Evolutionary conservation across 2,888 invertebrate species (phyloP).

Genomic region (Stramonita haemastoma): DNA sequence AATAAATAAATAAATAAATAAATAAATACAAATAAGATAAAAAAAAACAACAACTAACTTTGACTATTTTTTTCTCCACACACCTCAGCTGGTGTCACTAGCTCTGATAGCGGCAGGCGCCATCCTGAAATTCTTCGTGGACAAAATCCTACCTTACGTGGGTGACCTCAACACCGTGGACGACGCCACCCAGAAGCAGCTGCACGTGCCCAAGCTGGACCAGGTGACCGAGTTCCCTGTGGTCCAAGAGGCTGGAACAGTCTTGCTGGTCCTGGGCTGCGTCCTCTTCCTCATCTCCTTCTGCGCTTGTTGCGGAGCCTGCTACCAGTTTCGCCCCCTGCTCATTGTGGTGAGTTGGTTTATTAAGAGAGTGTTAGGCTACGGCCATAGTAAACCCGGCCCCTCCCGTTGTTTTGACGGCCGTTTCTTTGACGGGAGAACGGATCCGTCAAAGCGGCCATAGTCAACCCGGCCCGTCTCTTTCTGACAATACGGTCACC

Average conservation of each 20-base stretch:
- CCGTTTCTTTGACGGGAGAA: no score
- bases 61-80: background rate
- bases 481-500: no score
- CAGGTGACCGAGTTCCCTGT: conserved; percentile 13
- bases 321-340: conserved; percentile 45
- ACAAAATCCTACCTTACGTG: conserved; percentile 10
- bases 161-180: background rate
- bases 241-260: conserved; percentile 17
- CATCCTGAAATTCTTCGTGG: conserved; percentile 36
- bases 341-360: conserved; percentile 52
- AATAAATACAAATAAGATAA: background rate
- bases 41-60: no score
- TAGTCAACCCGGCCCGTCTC: no score
- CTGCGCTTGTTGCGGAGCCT: conserved; percentile 95
- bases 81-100: conserved; percentile 32
- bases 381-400: no score
- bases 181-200: background rate
- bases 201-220: background rate
- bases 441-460: no score
- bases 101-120: conserved; percentile 35
- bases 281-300: conserved; percentile 94
- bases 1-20: background rate
- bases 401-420: no score
- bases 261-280: conserved; percentile 88
- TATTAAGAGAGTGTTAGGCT: no score